Evolutionary conservation across 2,888 invertebrate genomes (phyloP), one percentile per base, ranked within the genome.

Genomic region (Microdon myrmicae): DNA sequence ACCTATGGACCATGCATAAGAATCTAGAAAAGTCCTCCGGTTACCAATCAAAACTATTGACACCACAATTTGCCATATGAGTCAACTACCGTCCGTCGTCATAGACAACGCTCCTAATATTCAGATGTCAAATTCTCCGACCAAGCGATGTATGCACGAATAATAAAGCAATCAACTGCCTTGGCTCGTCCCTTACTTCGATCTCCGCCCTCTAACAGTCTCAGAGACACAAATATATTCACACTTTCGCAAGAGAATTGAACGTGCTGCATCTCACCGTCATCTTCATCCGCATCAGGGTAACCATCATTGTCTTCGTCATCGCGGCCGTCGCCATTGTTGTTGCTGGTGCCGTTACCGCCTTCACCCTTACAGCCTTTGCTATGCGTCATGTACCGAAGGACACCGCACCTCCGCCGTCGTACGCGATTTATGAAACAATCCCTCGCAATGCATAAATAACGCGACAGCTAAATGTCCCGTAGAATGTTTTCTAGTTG

Each of bases 401-500:
- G 41, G 41, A 19, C 28, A 29, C 41, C 13, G 19, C 22, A 8
- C 2, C 43, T 26, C 47, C 41, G 25, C 39, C 31, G 51, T 47
- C 47, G 53, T 60, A 44, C 34, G 64, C 66, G 67, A 69, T 68
- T 68, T 68, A 69, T 69, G 68, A 68, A 68, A 69, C 68, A 69
- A 69, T 69, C 68, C 54, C 49, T 68, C 51, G 67, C 67, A 68
- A 69, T 68, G 69, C 67, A 68, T 69, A 69, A 69, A 68, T 68
- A 68, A 68, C 68, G 60, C 56, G 53, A 64, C 55, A 55, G 61
- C 66, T 58, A 67, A 64, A 64, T 58, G 64, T 64, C 64, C 58
- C 58, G 45, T 58, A 58, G 58, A 64, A 64, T 64, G 64, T 64
- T 64, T 64, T 64, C 64, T 64, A 64, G 64, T 64, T 64, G 64